phyloP scores from a whole-genome alignment of 2,113 vertebrate species.

The Odobenus rosmarus region DNA sequence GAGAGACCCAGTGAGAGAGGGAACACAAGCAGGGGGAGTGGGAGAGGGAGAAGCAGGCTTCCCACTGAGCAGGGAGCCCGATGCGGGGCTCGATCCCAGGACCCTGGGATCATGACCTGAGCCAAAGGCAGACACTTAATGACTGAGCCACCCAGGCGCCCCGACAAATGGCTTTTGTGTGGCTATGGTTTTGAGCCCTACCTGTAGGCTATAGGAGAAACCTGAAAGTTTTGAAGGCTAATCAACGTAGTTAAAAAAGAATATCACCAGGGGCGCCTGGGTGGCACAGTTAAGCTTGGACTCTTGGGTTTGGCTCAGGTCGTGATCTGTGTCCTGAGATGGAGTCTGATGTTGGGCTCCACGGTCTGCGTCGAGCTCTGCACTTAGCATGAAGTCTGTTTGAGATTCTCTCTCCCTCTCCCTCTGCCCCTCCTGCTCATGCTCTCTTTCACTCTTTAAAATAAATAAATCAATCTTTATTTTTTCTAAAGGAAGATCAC shows the following conservation, averaged over 20 bases:
- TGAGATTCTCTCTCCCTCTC: neutral
- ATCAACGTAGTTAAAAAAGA: conserved; percentile 5
- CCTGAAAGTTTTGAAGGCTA: neutral
- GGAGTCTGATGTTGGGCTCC: neutral
- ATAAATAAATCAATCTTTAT: neutral
- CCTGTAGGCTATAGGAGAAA: neutral
- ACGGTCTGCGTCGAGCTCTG: neutral
- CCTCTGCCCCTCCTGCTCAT: neutral
- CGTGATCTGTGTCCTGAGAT: neutral
- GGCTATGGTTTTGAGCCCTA: neutral
- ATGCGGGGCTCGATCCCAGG: no score
- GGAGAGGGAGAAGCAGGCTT: no score
- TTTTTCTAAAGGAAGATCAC: neutral
- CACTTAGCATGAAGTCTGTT: neutral
- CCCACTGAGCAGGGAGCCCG: no score
- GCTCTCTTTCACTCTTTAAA: neutral
- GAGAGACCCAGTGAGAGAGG: no score
- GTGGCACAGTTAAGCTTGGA: neutral
- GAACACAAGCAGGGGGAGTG: no score
- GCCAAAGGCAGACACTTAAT: no score
- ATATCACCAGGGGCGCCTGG: neutral
- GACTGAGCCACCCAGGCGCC: no score
- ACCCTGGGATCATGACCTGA: no score
- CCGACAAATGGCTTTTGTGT: neutral
- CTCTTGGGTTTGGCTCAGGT: neutral